A percentile compares a stretch with the other conserved stretches of the same genome.
Evolutionary conservation across 1,140 invertebrate species (phyloP).

Genomic region (Cydia fagiglandana): DNA sequence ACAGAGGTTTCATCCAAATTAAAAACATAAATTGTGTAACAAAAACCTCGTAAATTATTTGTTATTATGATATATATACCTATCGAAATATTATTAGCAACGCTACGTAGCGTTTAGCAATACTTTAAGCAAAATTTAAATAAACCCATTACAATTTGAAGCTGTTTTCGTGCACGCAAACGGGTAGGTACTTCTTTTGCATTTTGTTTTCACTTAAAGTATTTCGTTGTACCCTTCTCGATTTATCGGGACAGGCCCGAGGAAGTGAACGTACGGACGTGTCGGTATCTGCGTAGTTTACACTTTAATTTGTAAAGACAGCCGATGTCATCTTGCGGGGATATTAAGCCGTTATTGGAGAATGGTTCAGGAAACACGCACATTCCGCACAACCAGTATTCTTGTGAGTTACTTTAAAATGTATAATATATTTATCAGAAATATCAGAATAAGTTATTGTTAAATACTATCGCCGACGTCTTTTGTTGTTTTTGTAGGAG

Average conservation of each 20-base stretch:
- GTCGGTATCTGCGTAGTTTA: conserved; percentile 33
- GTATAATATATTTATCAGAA: too few relatives aligned
- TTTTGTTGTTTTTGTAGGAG: too few relatives aligned
- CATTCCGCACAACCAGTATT: background rate
- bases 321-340: conserved; percentile 48
- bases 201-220: conserved; percentile 48
- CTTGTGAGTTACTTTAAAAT: background rate
- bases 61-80: background rate
- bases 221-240: conserved; percentile 50
- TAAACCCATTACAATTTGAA: conserved; percentile 15
- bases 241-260: conserved; percentile 45
- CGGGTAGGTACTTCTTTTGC: conserved; percentile 36
- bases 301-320: conserved; percentile 47
- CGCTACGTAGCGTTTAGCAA: background rate
- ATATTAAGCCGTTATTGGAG: conserved; percentile 15
- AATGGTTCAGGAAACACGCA: conserved; percentile 5
- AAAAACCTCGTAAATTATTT: background rate
- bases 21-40: conserved; percentile 16
- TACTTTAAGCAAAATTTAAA: background rate
- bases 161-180: conserved; percentile 7
- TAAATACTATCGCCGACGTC: background rate
- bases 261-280: conserved; percentile 43
- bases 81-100: too few relatives aligned
- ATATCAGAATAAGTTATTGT: background rate
- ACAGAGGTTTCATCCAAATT: background rate